Base-by-base conservation (phyloP, 2,113 vertebrate species). In the Promerops cafer region DNA sequence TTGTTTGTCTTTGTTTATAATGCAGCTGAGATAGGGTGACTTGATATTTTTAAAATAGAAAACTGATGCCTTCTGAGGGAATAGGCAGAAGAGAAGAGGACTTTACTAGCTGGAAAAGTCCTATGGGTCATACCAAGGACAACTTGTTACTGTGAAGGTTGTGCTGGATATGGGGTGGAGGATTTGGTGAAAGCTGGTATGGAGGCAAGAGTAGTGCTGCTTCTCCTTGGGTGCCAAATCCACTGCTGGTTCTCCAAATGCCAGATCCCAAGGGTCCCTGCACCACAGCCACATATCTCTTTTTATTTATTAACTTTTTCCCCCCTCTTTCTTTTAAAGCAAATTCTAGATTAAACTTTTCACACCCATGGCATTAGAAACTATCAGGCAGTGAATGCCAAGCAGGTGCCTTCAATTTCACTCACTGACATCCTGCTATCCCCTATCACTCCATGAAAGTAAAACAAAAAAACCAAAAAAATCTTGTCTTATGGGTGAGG, bases 31-130 rank as follows among this genome's bases (percentile, higher is more conserved):
- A 95, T 96, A 92, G 94, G 71, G 68, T 96, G 96, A 96, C 94
- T 88, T 94, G 93, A 96, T 97, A 89, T 93, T 97, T 96, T 97
- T 96, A 95, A 95, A 96, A 96, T 94, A 92, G 93, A 95, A 95
- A 92, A 60, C 93, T 87, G 93, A 95, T 96, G 85, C 95, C 74
- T 95, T 95, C 92, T 91, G 94, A 93, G 94, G 87, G 86, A 94
- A 60, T 87, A 57, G 75, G 49, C 83, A 78, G 60, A 94, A 86
- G 76, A 83, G 68, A 76, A 53, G 74, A 93, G 68, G 47, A 79
- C 77, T 94, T 95, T 50, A 80, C 76, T 70, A 91, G 90, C 90
- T 97, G 93, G 75, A 97, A 97, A 74, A 61, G 37, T 39, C 59
- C 37, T 23, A 2, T 54, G 83, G 97, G 95, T 96, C 96, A 94